phyloP scores from a whole-genome alignment of 2,797 vertebrate genomes.

The Arnoldichthys spilopterus region DNA sequence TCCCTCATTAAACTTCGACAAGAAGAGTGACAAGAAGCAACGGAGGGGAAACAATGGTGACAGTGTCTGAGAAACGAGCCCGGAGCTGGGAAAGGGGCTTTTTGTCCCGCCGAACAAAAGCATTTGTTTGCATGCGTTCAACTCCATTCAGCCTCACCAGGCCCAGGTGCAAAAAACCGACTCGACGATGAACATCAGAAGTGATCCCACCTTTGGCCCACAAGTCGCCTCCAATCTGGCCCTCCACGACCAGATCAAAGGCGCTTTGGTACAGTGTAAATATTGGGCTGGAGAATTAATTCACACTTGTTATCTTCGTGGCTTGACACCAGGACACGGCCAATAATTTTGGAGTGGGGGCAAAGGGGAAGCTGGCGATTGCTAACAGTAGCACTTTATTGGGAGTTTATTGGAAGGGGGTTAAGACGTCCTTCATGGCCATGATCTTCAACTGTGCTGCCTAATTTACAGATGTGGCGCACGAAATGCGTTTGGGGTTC shows the following conservation, averaged over 20 bases:
- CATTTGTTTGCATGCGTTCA: constrained; percentile 89
- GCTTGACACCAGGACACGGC: constrained; percentile 54
- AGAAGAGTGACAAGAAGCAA: constrained; percentile 91
- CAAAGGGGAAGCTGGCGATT: neutral
- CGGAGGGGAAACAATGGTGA: constrained; percentile 88
- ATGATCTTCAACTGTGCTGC: neutral
- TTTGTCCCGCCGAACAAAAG: constrained; percentile 91
- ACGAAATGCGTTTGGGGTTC: neutral
- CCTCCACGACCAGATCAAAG: constrained; percentile 69
- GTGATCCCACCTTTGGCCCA: constrained; percentile 75
- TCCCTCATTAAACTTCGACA: constrained; percentile 96
- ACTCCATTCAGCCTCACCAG: constrained; percentile 85
- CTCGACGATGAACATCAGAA: constrained; percentile 66
- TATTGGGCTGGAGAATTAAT: constrained; percentile 68
- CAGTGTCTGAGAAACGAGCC: constrained; percentile 83
- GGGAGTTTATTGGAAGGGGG: neutral
- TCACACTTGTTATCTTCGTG: constrained; percentile 68
- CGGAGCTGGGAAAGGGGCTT: constrained; percentile 73
- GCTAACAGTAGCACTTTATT: neutral
- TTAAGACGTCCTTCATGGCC: neutral
- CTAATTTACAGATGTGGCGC: too few species aligned
- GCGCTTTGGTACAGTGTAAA: constrained; percentile 66
- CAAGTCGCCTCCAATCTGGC: constrained; percentile 65
- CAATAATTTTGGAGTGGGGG: constrained; percentile 49
- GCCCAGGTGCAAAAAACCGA: constrained; percentile 87